phyloP scores from a whole-genome alignment of 2,113 vertebrate species.

The Myrmecophaga tridactyla region DNA sequence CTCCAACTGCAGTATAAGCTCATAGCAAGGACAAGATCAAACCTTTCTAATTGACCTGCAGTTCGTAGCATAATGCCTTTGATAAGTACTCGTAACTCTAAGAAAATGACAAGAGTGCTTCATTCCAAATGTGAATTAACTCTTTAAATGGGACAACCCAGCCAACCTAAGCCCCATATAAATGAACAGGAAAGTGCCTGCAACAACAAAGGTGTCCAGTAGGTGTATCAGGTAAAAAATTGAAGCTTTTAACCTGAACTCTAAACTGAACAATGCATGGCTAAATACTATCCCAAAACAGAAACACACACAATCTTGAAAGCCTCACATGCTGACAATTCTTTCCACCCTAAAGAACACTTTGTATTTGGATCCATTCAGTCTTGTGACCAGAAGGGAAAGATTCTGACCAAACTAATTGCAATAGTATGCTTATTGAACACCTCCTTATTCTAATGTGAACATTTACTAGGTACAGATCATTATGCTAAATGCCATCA shows the following conservation, averaged over 20 bases:
- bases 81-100: not conserved
- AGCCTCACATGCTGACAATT: not conserved
- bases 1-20: not conserved
- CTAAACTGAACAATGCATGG: not conserved
- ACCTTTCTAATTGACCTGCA: not conserved
- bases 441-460: not conserved
- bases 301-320: not conserved
- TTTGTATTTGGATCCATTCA: not conserved
- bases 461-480: not conserved
- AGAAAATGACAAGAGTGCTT: not conserved
- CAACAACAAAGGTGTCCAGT: not conserved
- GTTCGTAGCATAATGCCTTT: not conserved
- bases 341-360: not conserved
- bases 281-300: conserved; percentile 14
- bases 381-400: not conserved
- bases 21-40: not conserved
- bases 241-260: not conserved
- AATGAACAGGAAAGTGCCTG: not conserved
- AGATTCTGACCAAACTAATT: not conserved
- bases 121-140: not conserved
- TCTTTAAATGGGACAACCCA: not conserved
- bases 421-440: not conserved
- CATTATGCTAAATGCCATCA: not conserved
- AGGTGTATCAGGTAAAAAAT: not conserved
- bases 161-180: not conserved